Percentiles rank a stretch among this genome's conserved stretches.
Conservation (phyloP, 2,113 vertebrate species). For the Brachionichthys hirsutus region DNA sequence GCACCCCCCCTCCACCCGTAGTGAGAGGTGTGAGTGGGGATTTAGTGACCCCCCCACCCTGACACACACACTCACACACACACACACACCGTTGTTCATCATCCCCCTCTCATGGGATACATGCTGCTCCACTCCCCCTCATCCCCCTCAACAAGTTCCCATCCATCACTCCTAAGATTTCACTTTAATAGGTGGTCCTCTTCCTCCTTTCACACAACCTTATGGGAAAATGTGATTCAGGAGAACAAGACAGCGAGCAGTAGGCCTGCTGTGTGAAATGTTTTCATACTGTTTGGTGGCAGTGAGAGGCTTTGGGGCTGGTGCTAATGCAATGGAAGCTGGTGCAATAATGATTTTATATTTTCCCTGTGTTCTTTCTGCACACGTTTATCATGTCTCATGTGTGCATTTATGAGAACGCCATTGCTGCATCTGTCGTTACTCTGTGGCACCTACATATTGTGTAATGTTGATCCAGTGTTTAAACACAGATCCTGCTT, state of each 20-base stretch:
- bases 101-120: slow-evolving; percentile 62
- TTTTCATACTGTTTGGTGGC: neutral
- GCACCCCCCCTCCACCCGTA: slow-evolving; percentile 36
- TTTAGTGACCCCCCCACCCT: slow-evolving; percentile 53
- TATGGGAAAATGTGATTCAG: slow-evolving; percentile 51
- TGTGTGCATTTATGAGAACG: neutral
- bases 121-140: slow-evolving; percentile 55
- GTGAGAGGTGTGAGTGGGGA: slow-evolving; percentile 66
- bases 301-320: neutral
- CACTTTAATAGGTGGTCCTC: slow-evolving; percentile 77
- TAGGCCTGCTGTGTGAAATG: slow-evolving; percentile 15
- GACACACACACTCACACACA: neutral
- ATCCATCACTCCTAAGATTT: slow-evolving; percentile 79
- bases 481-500: too few relatives aligned
- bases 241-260: slow-evolving; percentile 29
- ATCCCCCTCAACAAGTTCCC: slow-evolving; percentile 66
- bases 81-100: slow-evolving; percentile 53
- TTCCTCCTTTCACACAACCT: slow-evolving; percentile 62
- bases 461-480: neutral
- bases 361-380: neutral
- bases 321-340: neutral
- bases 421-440: too few relatives aligned
- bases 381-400: neutral
- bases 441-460: neutral
- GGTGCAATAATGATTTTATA: too few relatives aligned